Evolutionary conservation across 37 sponge, comb jelly and placozoan species (phyloP), one percentile per base, ranked within the genome.

Genomic region (Axinella damicornis): DNA sequence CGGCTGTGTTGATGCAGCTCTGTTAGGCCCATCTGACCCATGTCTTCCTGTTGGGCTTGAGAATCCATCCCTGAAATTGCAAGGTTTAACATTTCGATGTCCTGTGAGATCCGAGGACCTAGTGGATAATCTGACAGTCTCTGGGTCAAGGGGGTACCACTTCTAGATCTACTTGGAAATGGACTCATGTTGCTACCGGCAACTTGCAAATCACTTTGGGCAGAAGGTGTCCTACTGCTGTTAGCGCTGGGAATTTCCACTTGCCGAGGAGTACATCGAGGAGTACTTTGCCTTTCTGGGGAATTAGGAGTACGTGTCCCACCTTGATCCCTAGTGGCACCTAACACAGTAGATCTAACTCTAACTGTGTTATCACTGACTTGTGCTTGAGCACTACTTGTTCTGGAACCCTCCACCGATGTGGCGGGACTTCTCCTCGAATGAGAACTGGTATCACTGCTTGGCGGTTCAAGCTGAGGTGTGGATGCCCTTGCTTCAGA

Each of bases 61-160:
- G 74, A 54, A 53, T 83, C 84, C 84, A 83, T 83, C 1, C 75
- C 75, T 31, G 73, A 73, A 19, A 83, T 83, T 34, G 84, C 84
- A 64, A 61, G 74, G n/a, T 73, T 74, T 67, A 83, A 74, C 74
- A 62, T 62, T 33, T 83, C 84, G 1, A 83, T 65, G 52, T 83
- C 84, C 39, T 74, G 84, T 18, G 33, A 64, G 55, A 83, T 64
- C 32, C 46, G 46, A 9, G 4, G 46, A 46, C 46, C 46, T 9
- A 46, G 46, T 9, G 46, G 46, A 9, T 46, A 46, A 9, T 46
- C 46, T 46, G 46, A 46, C 46, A 46, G 46, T 9, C 46, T 46
- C 46, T 46, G 46, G 46, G 4, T 46, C 9, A 9, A 46, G 9
- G 46, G 46, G 9, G 46, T 46, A 46, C 46, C 46, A 46, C 46